Evolutionary conservation across 2,888 invertebrate species (phyloP).

Genomic region (Matsumyia berberina): DNA sequence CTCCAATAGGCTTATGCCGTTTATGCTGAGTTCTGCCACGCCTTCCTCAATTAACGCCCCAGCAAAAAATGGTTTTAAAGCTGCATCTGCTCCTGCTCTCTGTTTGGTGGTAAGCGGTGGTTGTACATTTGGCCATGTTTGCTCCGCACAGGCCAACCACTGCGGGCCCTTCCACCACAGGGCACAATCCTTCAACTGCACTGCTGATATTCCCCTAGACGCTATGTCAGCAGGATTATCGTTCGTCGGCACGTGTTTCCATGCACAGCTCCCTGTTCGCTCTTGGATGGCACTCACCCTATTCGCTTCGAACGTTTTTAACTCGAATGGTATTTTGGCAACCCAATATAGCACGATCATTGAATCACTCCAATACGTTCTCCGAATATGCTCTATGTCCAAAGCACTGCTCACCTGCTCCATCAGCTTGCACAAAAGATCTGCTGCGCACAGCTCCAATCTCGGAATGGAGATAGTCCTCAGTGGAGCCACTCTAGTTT

Average conservation of each 20-base stretch:
- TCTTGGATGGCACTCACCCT: constrained; percentile 33
- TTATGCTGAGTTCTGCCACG: neutral
- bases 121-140: constrained; percentile 12
- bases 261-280: neutral
- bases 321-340: constrained; percentile 9
- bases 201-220: neutral
- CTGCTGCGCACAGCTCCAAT: constrained; percentile 29
- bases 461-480: constrained; percentile 50
- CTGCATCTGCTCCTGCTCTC: neutral
- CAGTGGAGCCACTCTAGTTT: constrained; percentile 54
- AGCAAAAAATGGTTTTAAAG: neutral
- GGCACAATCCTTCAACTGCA: constrained; percentile 8
- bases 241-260: neutral
- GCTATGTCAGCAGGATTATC: too few species aligned
- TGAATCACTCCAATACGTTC: constrained; percentile 52
- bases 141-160: neutral
- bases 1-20: neutral
- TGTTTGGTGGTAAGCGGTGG: neutral
- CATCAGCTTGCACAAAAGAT: constrained; percentile 26
- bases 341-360: constrained; percentile 54
- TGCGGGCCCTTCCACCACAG: constrained; percentile 33
- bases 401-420: neutral
- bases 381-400: neutral
- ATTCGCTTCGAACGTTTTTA: constrained; percentile 49
- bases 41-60: neutral